phyloP scores from a whole-genome alignment of 2,888 invertebrate genomes.

The Cantharis nigra region DNA sequence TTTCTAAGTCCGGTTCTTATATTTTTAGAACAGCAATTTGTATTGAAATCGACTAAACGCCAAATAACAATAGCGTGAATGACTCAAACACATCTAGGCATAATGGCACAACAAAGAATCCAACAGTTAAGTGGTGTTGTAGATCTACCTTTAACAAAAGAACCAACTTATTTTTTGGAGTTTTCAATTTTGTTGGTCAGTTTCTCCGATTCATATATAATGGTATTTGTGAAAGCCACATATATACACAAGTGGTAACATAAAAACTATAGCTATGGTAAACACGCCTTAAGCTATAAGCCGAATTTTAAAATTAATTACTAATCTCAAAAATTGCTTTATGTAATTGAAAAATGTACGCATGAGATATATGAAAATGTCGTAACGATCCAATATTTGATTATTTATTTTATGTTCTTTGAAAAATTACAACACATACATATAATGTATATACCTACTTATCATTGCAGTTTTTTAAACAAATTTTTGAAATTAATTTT shows the following conservation, averaged over 20 bases:
- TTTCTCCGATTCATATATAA: conserved; percentile 33
- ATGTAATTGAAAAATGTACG: conserved; percentile 1
- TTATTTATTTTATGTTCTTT: neutral
- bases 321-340: neutral
- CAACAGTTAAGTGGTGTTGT: conserved; percentile 42
- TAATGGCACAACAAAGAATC: conserved; percentile 44
- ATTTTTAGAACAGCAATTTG: conserved; percentile 38
- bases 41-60: conserved; percentile 39
- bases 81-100: conserved; percentile 44
- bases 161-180: conserved; percentile 40
- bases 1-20: conserved; percentile 35
- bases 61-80: conserved; percentile 44
- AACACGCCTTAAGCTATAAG: conserved; percentile 24
- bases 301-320: conserved; percentile 2
- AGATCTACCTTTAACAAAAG: conserved; percentile 37
- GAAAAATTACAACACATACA: neutral
- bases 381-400: neutral
- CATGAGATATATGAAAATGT: neutral
- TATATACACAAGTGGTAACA: conserved; percentile 29
- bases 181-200: conserved; percentile 33
- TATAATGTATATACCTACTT: neutral
- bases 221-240: conserved; percentile 36
- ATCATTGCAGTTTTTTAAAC: neutral
- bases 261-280: conserved; percentile 24
- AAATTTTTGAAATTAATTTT: neutral